These are phyloP conservation scores for Cataglyphis livida DNA, from an alignment of 2,888 invertebrate species.

Conservation along the genomic window DNA sequence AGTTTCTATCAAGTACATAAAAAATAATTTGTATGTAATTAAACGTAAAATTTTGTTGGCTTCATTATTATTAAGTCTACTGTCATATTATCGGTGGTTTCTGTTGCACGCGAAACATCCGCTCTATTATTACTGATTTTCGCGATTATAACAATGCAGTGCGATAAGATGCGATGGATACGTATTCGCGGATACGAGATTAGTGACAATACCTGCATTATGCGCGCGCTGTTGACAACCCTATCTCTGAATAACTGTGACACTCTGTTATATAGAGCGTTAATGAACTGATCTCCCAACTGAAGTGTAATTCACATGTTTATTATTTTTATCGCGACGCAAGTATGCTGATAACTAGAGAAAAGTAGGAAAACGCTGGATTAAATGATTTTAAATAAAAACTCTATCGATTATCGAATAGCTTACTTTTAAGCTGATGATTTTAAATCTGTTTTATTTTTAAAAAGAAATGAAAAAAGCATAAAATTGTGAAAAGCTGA, in stretches of 20 bases:
- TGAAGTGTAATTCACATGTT: neutral
- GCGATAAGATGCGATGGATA: slow-evolving; percentile 71
- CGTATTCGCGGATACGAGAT: slow-evolving; percentile 64
- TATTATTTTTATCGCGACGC: neutral
- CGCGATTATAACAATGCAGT: slow-evolving; percentile 63
- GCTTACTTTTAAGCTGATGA: neutral
- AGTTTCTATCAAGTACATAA: neutral
- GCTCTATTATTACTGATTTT: slow-evolving; percentile 62
- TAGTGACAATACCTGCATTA: slow-evolving; percentile 30
- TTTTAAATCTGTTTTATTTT: neutral
- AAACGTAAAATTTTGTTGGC: neutral
- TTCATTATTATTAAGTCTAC: neutral
- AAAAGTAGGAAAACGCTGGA: neutral
- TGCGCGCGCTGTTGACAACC: slow-evolving; percentile 18
- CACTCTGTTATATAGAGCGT: slow-evolving; percentile 24
- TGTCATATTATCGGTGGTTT: neutral
- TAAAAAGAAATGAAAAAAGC: neutral
- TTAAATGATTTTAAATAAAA: neutral
- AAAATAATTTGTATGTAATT: neutral
- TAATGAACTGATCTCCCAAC: neutral
- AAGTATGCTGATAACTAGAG: neutral
- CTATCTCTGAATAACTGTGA: slow-evolving; percentile 1
- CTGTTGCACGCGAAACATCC: slow-evolving; percentile 36
- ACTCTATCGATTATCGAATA: neutral
- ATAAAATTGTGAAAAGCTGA: neutral